Base-by-base conservation (phyloP, 2,113 vertebrate species). In the Oryzias woworae region DNA sequence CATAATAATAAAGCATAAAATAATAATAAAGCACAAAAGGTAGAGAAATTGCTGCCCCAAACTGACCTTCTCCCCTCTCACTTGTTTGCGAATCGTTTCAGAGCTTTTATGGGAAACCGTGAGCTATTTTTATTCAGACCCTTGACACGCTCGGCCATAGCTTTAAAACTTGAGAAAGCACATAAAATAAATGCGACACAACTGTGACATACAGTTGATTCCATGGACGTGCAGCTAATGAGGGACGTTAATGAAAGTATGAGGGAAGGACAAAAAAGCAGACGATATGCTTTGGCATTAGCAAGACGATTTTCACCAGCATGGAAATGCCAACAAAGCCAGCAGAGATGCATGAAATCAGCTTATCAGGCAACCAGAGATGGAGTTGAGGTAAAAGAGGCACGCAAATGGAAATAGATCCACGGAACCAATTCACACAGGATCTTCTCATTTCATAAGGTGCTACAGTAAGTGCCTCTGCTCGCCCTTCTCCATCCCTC, bases 401-500 rank as follows among this genome's bases (percentile, higher is more conserved):
- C 59, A 72, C 75, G 68, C 51, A 20, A 58, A 72, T 6, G 43
- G 70, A 23, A 71, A 70, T 15, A 59, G 61, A 66, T 77, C 68
- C 42, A 53, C 58, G 55, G 46, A 73, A 84, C 64, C 52, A 14
- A 76, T 66, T 54, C 50, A 64, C 58, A 49, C 55, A 50, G 57
- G 65, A 79, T 67, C 69, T 70, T 75, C 54, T 85, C 46, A 58
- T 64, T 75, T 80, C 44, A 73, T 67, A 72, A 78, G 82, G 82
- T 85, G 84, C 86, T 89, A 84, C 82, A 76, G 75, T 75, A 75
- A 77, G 61, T 78, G 81, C 69, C 77, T 77, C 72, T 59, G 64
- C 56, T 49, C 58, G 62, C 61, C 60, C 75, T 69, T 69, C 68
- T 74, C 61, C 62, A 72, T 50, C 48, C 70, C 72, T 71, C 62